These are phyloP conservation scores for Heliconius hortense DNA, from an alignment of 2,888 invertebrate species.

Conservation along the genomic window DNA sequence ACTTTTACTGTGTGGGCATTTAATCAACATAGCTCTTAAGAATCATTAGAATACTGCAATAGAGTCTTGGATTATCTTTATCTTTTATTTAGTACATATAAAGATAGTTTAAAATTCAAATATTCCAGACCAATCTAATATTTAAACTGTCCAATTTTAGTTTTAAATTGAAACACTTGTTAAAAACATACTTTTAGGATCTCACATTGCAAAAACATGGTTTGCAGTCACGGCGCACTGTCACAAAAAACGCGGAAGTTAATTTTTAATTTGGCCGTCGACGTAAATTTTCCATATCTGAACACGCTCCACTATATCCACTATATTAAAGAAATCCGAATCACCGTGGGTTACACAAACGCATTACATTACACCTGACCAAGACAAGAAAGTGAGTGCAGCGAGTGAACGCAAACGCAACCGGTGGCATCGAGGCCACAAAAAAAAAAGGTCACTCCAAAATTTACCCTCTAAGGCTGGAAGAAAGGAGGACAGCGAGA, in stretches of 20 bases:
- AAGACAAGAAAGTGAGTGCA: slow-evolving; percentile 79
- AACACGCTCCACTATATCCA: slow-evolving; percentile 14
- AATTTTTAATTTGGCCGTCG: not conserved
- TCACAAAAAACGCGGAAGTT: slow-evolving; percentile 13
- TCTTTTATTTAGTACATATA: not conserved
- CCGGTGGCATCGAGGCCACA: slow-evolving; percentile 71
- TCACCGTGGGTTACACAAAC: slow-evolving; percentile 60
- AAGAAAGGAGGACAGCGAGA: slow-evolving; percentile 74
- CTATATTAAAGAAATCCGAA: slow-evolving; percentile 52
- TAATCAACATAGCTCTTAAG: slow-evolving; percentile 3
- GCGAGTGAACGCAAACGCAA: slow-evolving; percentile 77
- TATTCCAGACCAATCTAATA: not conserved
- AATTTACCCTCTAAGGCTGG: slow-evolving; percentile 76
- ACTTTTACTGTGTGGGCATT: slow-evolving; percentile 42
- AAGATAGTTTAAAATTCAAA: not conserved
- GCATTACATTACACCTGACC: slow-evolving; percentile 73
- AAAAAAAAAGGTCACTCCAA: slow-evolving; percentile 62
- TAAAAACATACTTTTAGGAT: slow-evolving; percentile 3
- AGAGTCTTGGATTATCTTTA: not conserved
- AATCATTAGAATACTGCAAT: not conserved
- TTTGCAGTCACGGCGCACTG: slow-evolving; percentile 15
- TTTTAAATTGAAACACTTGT: not conserved
- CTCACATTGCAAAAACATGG: slow-evolving; percentile 28
- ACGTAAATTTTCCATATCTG: slow-evolving; percentile 11
- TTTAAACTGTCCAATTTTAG: not conserved